A percentile compares a stretch with the other conserved stretches of the same genome.
These are phyloP conservation scores for Neosilurus mollespiculum DNA, from an alignment of 2,797 vertebrate genomes.

Conservation along the genomic window DNA sequence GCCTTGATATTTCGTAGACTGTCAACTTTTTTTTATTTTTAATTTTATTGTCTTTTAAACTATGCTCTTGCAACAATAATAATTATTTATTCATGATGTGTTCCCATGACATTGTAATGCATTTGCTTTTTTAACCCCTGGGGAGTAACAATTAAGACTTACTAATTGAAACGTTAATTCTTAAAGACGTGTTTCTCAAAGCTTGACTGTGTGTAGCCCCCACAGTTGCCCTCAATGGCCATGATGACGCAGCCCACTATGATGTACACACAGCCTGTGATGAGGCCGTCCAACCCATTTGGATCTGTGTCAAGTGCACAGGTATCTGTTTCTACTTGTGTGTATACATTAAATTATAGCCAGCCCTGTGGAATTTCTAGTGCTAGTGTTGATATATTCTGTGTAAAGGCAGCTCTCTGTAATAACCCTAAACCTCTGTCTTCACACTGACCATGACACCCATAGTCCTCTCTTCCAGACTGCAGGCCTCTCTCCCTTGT, in stretches of 20 bases:
- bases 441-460: constrained; percentile 22
- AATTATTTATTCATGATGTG: no score
- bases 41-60: neutral
- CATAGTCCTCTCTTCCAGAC: constrained; percentile 69
- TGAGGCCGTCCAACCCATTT: constrained; percentile 98
- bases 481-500: constrained; percentile 67
- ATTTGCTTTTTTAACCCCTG: neutral
- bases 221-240: constrained; percentile 91
- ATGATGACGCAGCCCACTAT: constrained; percentile 96
- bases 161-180: neutral
- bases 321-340: constrained; percentile 68
- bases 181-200: constrained; percentile 5
- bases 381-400: neutral
- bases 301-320: constrained; percentile 96
- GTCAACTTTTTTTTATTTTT: neutral
- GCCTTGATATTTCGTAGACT: neutral
- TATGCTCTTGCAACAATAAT: neutral
- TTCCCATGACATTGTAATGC: neutral
- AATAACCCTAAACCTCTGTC: constrained; percentile 23
- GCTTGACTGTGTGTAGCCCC: constrained; percentile 73
- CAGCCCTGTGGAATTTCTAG: neutral
- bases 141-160: neutral
- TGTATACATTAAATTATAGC: neutral
- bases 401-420: constrained; percentile 20
- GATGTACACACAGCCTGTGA: constrained; percentile 96